These are phyloP conservation scores for Prenolepis imparis DNA, from an alignment of 2,888 invertebrate genomes.

Conservation along the genomic window DNA sequence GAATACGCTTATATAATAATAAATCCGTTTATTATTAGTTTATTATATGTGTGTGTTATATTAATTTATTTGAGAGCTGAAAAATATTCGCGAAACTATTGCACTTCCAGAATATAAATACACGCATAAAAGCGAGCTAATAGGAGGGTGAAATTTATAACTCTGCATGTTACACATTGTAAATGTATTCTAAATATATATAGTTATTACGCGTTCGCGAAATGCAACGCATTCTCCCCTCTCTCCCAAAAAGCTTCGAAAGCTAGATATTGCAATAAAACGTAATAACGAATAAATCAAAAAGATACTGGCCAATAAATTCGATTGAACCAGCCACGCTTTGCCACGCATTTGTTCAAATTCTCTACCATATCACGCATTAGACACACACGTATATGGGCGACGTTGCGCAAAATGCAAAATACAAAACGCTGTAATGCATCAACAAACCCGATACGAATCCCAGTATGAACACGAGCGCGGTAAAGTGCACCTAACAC, in stretches of 20 bases:
- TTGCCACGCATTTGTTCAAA: conserved; percentile 47
- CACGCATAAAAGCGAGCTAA: neutral
- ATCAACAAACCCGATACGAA: conserved; percentile 45
- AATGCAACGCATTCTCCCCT: conserved; percentile 17
- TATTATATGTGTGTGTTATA: conserved; percentile 6
- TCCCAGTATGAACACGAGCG: neutral
- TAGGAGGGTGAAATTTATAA: conserved; percentile 33
- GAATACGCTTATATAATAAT: conserved; percentile 12
- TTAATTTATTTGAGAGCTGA: conserved; percentile 15
- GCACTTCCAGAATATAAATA: conserved; percentile 2
- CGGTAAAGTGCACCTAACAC: conserved; percentile 30
- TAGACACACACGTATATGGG: conserved; percentile 11
- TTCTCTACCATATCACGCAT: neutral
- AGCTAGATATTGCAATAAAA: conserved; percentile 29
- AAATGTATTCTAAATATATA: conserved; percentile 13
- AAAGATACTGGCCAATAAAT: conserved; percentile 33
- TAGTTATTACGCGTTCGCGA: conserved; percentile 14
- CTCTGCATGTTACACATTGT: neutral
- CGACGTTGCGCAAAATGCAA: conserved; percentile 45
- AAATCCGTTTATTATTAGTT: conserved; percentile 35
- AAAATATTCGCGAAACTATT: conserved; percentile 15
- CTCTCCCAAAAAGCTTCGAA: neutral
- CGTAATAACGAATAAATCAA: conserved; percentile 54
- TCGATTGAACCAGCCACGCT: conserved; percentile 30
- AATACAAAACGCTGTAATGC: conserved; percentile 51